Conservation (phyloP, 2,113 vertebrate genomes). For the Ardeotis arabs region DNA sequence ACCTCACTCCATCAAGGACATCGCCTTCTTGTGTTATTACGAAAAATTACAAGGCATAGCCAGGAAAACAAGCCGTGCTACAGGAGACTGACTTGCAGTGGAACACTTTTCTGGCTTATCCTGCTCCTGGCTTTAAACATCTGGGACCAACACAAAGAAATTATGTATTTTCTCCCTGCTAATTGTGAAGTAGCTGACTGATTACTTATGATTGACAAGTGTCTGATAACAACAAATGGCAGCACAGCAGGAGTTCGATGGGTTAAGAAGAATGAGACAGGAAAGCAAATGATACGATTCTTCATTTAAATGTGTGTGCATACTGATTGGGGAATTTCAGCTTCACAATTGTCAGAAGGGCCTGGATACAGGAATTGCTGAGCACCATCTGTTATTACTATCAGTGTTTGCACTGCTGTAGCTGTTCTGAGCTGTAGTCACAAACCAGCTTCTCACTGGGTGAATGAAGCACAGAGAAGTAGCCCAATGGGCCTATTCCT, state of each 20-base stretch:
- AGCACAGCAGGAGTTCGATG: not conserved
- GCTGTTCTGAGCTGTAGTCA: not conserved
- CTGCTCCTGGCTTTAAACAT: not conserved
- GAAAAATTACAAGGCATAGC: not conserved
- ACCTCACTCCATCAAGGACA: not conserved
- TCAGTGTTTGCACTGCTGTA: not conserved
- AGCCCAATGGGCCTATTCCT: not conserved
- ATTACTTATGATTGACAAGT: conserved; percentile 37
- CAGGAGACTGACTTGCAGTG: not conserved
- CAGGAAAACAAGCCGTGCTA: not conserved
- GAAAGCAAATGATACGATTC: not conserved
- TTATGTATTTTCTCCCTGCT: not conserved
- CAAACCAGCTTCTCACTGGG: not conserved
- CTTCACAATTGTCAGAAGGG: not conserved
- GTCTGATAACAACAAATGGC: conserved; percentile 30
- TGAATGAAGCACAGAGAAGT: not conserved
- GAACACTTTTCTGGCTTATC: not conserved
- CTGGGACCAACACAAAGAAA: not conserved
- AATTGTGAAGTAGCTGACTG: conserved; percentile 33
- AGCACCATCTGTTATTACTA: not conserved
- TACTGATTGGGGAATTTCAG: not conserved
- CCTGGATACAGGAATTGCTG: not conserved
- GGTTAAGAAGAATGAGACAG: conserved; percentile 3
- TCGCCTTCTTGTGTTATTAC: not conserved
- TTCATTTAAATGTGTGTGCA: not conserved